These are phyloP conservation scores for Isurus oxyrinchus DNA, from an alignment of 2,113 vertebrate genomes.

Conservation along the genomic window DNA sequence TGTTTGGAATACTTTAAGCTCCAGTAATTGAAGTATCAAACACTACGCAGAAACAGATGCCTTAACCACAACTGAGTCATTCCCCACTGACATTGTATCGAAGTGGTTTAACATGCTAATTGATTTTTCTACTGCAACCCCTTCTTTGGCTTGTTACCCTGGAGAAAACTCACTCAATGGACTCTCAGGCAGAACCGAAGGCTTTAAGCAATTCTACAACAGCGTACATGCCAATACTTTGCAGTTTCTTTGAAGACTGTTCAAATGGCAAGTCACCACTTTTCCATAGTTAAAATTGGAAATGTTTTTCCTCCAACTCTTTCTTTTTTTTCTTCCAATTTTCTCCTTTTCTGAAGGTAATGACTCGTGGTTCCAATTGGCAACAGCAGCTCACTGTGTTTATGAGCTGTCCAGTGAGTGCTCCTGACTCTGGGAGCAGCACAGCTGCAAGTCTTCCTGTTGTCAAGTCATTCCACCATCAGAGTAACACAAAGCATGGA, in stretches of 20 bases:
- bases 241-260: neutral
- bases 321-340: neutral
- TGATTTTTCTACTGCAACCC: neutral
- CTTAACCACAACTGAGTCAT: conserved; percentile 11
- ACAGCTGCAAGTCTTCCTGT: no score
- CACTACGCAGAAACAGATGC: neutral
- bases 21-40: neutral
- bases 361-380: no score
- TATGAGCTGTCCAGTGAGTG: neutral
- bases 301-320: neutral
- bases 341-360: neutral
- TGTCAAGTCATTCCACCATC: neutral
- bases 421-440: neutral
- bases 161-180: neutral
- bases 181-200: neutral
- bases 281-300: neutral
- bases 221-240: no score
- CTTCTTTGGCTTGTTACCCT: neutral
- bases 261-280: neutral
- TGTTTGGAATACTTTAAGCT: conserved; percentile 2
- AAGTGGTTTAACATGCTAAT: conserved; percentile 12
- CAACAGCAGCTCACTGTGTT: neutral
- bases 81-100: neutral
- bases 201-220: neutral
- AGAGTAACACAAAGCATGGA: neutral